A percentile compares a stretch with the other conserved stretches of the same genome.
Evolutionary conservation across 2,888 invertebrate species (phyloP).

Genomic region (Cantharis nigra): DNA sequence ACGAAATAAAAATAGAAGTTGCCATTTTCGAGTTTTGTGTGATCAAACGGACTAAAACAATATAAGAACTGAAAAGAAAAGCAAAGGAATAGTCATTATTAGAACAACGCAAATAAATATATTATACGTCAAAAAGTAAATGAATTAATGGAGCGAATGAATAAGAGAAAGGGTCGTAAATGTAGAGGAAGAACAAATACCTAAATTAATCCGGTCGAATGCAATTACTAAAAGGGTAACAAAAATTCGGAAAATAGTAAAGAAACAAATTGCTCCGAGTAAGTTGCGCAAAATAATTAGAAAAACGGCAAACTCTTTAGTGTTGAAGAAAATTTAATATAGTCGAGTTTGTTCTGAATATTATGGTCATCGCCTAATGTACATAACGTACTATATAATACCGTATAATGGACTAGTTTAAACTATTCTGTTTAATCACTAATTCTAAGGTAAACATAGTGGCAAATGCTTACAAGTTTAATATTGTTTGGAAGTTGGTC

Average conservation of each 20-base stretch:
- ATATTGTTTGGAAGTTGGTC: slow-evolving; percentile 24
- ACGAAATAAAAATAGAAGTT: too few relatives aligned
- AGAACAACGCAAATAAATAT: background rate
- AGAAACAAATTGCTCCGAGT: background rate
- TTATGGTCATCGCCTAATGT: slow-evolving; percentile 6
- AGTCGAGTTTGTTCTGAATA: background rate
- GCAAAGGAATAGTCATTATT: background rate
- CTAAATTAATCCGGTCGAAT: background rate
- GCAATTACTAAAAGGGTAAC: background rate
- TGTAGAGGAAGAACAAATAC: background rate
- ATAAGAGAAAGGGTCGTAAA: background rate
- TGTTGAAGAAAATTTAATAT: background rate
- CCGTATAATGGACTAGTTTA: slow-evolving; percentile 19
- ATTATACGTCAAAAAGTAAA: background rate
- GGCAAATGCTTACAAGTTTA: slow-evolving; percentile 21
- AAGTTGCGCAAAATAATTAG: background rate
- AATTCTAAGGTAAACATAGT: slow-evolving; percentile 17
- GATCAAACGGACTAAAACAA: background rate
- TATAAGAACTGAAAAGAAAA: background rate
- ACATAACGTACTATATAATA: slow-evolving; percentile 12
- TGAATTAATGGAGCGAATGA: background rate
- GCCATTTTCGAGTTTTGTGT: background rate
- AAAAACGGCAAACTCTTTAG: background rate
- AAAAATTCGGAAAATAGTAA: background rate
- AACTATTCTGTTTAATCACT: slow-evolving; percentile 21